Evolutionary conservation across 2,113 vertebrate species (phyloP), one percentile per base, ranked within the genome.

Genomic region (Climacteris rufus): DNA sequence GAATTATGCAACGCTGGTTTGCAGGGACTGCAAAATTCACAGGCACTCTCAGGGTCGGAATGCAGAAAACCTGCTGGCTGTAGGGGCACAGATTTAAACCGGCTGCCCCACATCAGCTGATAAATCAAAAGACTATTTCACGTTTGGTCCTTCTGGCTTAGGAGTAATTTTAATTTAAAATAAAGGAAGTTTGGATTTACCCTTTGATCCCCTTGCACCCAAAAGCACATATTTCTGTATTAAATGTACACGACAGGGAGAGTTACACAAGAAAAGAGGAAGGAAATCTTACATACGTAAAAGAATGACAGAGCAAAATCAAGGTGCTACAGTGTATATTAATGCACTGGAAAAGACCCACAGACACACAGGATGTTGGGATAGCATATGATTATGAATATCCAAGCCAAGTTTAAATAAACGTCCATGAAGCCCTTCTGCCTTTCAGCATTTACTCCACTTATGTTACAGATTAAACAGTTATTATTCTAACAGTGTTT

Each of bases 241-340:
- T 77, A 81, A 66, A 65, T 78, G 75, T 45, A 78, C 25, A 42
- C 8, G 2, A 71, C 45, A 70, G 16, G 63, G 79, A 78, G n/a
- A 90, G 79, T 88, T 81, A 86, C 69, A 81, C 60, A 87, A 92
- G 80, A 60, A 63, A 76, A 94, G 59, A 94, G 93, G 92, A 96
- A 96, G 93, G 92, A 96, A 96, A 92, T 75, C 71, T 90, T 83
- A 78, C 52, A 40, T 52, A 90, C 21, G 8, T 84, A 90, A 87
- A 96, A 88, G 92, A 90, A 94, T 88, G 77, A 94, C 82, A 78
- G 72, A 35, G 86, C 88, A 96, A 92, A 96, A 92, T 60, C 83
- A 83, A 90, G 3, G 31, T 9, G 68, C 68, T 54, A 37, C 47
- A 25, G 45, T 13, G 30, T 44, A 5, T 42, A 42, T 56, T 69